Base-by-base conservation (phyloP, 2,888 invertebrate species). In the Rapana venosa region DNA sequence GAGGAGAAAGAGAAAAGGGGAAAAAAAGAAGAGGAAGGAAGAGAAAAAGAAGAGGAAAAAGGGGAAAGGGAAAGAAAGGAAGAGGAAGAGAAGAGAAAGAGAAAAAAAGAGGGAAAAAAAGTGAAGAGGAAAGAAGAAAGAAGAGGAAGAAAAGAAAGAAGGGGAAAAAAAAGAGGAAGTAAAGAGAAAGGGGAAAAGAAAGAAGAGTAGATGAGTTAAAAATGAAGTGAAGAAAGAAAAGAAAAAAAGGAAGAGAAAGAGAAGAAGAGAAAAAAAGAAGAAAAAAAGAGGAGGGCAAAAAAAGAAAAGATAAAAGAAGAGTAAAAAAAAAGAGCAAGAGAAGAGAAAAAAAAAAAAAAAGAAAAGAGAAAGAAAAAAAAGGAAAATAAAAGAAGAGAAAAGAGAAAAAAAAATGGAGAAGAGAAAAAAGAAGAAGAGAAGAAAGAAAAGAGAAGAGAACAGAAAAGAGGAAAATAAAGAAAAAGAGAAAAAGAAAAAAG, bases 131-230 rank as follows among this genome's bases (percentile, higher is more conserved):
- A 17, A 81, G 36, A 81, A 83, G 83, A 61, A 88, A 83, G 83
- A 61, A 88, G 81, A 88, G 61, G 58, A 61, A 88, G 83, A 88
- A 83, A 88, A 32, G 58, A 61, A 88, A 32, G 61, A 30, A 81
- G 79, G 58, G 56, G 58, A 36, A 81, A 6, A 35, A 36, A 81
- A 22, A 36, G 81, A 36, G 30, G 15, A 36, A 70, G 47, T n/a
- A 15, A 35, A 20, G 6, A 32, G 4, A 17, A 30, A 11, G 30
- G 17, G 6, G 70, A 70, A 20, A 74, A 36, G 74, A 11, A 36
- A 74, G 35, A 15, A 66, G 61, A 87, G 66, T 13, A 74, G n/a
- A n/a, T n/a, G n/a, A n/a, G 77, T 8, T 30, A 87, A 77, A 74
- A 70, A 77, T n/a, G 66, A 22, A 22, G 74, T 74, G 70, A 22